Conservation (phyloP, 2,888 invertebrate genomes). For the Entomobrya proxima region DNA sequence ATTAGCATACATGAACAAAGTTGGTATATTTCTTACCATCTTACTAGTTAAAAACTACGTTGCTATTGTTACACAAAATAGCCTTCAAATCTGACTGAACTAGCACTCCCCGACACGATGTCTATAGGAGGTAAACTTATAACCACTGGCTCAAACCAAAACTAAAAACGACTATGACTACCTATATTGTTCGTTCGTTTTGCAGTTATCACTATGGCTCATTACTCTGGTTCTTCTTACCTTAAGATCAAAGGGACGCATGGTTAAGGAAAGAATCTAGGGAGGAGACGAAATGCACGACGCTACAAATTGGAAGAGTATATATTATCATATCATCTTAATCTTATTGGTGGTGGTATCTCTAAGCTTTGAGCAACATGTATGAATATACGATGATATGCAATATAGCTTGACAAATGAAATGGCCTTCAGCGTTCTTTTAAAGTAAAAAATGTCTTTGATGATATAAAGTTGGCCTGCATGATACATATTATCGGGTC, state of each 20-base stretch:
- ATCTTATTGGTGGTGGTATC: not conserved
- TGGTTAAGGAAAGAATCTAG: conserved; percentile 54
- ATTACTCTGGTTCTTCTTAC: conserved; percentile 33
- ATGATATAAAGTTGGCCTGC: not conserved
- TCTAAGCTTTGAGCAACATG: not conserved
- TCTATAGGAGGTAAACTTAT: not conserved
- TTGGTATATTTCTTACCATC: conserved; percentile 38
- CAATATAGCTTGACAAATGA: conserved; percentile 52
- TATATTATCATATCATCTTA: conserved; percentile 32
- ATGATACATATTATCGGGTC: not conserved
- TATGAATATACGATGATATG: not conserved
- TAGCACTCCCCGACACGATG: conserved; percentile 13
- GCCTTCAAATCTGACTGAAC: conserved; percentile 53
- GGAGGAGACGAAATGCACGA: conserved; percentile 50
- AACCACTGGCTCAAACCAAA: conserved; percentile 12
- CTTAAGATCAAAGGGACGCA: conserved; percentile 10
- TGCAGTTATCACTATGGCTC: not conserved
- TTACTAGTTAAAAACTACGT: conserved; percentile 60
- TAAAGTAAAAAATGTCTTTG: not conserved
- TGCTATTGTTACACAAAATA: conserved; percentile 62
- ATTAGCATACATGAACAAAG: conserved; percentile 8
- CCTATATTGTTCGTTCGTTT: not conserved
- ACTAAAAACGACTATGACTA: too few species aligned
- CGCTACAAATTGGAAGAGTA: conserved; percentile 43
- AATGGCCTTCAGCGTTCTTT: conserved; percentile 48